phyloP scores from a whole-genome alignment of 2,888 invertebrate species.

The Rhamphomyia laevipes region DNA sequence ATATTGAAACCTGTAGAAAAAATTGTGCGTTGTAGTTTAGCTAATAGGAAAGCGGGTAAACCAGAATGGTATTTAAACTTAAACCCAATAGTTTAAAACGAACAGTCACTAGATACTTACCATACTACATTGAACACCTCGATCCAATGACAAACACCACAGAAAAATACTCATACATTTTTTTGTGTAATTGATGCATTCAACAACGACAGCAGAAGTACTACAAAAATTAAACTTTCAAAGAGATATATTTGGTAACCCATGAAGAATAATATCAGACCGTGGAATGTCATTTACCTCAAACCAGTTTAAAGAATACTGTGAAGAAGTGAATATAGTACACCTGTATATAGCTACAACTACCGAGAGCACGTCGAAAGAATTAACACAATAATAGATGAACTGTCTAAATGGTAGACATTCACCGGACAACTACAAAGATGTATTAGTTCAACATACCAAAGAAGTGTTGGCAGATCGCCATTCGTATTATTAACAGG shows the following conservation, averaged over 20 bases:
- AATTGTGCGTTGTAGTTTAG: constrained; percentile 12
- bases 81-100: constrained; percentile 24
- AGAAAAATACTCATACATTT: constrained; percentile 12
- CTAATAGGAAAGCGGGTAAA: constrained; percentile 20
- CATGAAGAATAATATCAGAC: constrained; percentile 10
- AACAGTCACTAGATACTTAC: constrained; percentile 21
- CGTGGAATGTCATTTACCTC: constrained; percentile 11
- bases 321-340: constrained; percentile 2
- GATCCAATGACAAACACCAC: constrained; percentile 21
- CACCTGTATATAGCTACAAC: constrained; percentile 12
- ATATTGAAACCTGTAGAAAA: constrained; percentile 1
- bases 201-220: constrained; percentile 6
- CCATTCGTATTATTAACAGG: too few species aligned
- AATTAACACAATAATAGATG: constrained; percentile 21
- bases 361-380: constrained; percentile 26
- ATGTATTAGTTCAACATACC: too few species aligned
- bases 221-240: constrained; percentile 5
- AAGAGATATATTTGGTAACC: constrained; percentile 9
- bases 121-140: constrained; percentile 27
- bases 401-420: too few species aligned
- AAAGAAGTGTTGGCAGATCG: too few species aligned
- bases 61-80: constrained; percentile 25
- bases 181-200: constrained; percentile 9
- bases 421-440: too few species aligned
- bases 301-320: constrained; percentile 8